These are phyloP conservation scores for Bombus waltoni DNA, from an alignment of 1,140 invertebrate species.

Conservation along the genomic window DNA sequence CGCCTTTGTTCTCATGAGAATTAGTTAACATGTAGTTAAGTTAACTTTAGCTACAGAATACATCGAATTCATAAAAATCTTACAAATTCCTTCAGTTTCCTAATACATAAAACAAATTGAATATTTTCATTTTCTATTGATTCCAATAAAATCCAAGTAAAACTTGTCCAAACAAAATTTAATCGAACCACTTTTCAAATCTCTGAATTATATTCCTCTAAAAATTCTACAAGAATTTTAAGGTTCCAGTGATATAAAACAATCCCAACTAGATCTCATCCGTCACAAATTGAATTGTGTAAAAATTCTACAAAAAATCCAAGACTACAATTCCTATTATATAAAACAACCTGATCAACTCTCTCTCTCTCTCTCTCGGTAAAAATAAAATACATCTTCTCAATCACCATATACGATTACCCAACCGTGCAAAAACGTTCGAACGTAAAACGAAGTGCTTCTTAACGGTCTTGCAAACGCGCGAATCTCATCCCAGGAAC, in stretches of 20 bases:
- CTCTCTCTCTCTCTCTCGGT: too few relatives aligned
- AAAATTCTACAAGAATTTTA: too few relatives aligned
- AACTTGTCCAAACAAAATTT: not conserved
- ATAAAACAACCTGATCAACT: too few relatives aligned
- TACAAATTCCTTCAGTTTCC: too few relatives aligned
- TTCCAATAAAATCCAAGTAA: not conserved
- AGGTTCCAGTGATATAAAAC: too few relatives aligned
- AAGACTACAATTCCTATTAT: too few relatives aligned
- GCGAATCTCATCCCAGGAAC: not conserved
- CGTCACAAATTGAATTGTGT: too few relatives aligned
- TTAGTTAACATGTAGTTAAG: not conserved
- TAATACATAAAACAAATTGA: not conserved
- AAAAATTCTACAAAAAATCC: too few relatives aligned
- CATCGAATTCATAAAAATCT: too few relatives aligned
- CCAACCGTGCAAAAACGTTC: not conserved
- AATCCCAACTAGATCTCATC: too few relatives aligned
- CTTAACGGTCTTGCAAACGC: slow-evolving; percentile 33
- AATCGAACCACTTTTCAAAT: not conserved
- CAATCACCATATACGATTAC: not conserved
- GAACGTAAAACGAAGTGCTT: not conserved
- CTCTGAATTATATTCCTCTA: too few relatives aligned
- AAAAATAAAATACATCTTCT: not conserved
- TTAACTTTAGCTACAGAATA: not conserved
- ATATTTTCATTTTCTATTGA: too few relatives aligned
- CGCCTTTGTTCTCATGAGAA: not conserved